Evolutionary conservation across 2,888 invertebrate genomes (phyloP).

Genomic region (Scaptomyza cyrtandrae): DNA sequence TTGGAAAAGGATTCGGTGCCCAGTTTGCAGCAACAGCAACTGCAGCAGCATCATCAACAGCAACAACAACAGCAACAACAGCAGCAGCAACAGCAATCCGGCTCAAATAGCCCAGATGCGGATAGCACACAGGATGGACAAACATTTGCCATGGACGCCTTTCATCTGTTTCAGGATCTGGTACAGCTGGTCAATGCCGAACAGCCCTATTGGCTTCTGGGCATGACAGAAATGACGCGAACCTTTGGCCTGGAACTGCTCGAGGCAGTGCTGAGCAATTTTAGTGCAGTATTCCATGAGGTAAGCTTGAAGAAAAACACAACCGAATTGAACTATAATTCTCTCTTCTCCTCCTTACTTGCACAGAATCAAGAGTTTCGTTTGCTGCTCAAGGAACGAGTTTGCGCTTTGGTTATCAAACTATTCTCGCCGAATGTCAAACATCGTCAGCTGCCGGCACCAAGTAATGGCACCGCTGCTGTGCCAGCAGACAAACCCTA

Average conservation of each 20-base stretch:
- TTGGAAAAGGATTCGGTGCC: conserved; percentile 78
- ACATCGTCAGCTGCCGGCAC: conserved; percentile 87
- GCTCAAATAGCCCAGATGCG: conserved; percentile 34
- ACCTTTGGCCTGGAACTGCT: conserved; percentile 98
- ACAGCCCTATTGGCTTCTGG: conserved; percentile 96
- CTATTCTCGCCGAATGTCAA: conserved; percentile 99
- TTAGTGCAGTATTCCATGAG: conserved; percentile 93
- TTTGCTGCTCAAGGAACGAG: conserved; percentile 96
- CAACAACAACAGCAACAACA: not conserved
- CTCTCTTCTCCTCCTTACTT: no score
- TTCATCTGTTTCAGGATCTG: conserved; percentile 97
- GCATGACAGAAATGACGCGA: conserved; percentile 98
- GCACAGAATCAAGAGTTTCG: conserved; percentile 95
- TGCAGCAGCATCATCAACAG: conserved; percentile 33
- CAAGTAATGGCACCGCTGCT: conserved; percentile 86
- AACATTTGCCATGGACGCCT: conserved; percentile 97
- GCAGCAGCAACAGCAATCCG: conserved; percentile 15
- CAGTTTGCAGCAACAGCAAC: conserved; percentile 65
- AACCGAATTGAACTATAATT: not conserved
- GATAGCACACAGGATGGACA: conserved; percentile 87
- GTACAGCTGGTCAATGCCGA: conserved; percentile 98
- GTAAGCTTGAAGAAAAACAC: conserved; percentile 83
- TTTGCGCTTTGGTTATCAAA: conserved; percentile 99
- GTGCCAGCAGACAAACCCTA: conserved; percentile 94
- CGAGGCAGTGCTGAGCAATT: conserved; percentile 95